Percentiles rank a stretch among this genome's conserved stretches.
phyloP scores from a whole-genome alignment of 2,888 invertebrate genomes.

The Timema podura region DNA sequence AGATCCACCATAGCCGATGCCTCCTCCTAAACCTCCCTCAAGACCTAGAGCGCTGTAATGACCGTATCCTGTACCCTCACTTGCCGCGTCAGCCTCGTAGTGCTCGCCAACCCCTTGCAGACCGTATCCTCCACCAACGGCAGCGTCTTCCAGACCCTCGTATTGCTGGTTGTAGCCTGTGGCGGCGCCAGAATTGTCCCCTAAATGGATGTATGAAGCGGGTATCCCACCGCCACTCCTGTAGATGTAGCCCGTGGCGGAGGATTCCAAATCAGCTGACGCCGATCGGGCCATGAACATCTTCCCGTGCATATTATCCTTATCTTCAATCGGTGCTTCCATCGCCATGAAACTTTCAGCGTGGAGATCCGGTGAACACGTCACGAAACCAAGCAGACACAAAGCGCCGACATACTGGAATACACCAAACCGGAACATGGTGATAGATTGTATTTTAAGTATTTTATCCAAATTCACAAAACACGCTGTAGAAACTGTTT shows the following conservation, averaged over 20 bases:
- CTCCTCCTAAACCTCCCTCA: background rate
- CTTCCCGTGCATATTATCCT: conserved; percentile 35
- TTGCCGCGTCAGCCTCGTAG: background rate
- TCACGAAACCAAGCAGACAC: background rate
- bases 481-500: too few species aligned
- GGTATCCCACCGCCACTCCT: conserved; percentile 48
- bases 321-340: conserved; percentile 14
- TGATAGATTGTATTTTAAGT: background rate
- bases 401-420: background rate
- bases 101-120: conserved; percentile 1
- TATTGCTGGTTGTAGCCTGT: conserved; percentile 11
- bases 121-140: conserved; percentile 11
- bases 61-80: background rate
- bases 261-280: conserved; percentile 56
- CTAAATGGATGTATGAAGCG: conserved; percentile 49
- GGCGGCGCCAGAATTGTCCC: conserved; percentile 42
- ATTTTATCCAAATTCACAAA: too few species aligned
- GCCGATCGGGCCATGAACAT: conserved; percentile 55
- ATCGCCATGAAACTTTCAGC: background rate
- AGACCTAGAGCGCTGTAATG: background rate
- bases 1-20: background rate
- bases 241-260: conserved; percentile 53
- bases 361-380: background rate
- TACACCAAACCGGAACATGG: background rate
- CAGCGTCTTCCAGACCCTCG: conserved; percentile 14